Conservation (phyloP, 2,888 invertebrate genomes). For the Lydus trimaculatus region DNA sequence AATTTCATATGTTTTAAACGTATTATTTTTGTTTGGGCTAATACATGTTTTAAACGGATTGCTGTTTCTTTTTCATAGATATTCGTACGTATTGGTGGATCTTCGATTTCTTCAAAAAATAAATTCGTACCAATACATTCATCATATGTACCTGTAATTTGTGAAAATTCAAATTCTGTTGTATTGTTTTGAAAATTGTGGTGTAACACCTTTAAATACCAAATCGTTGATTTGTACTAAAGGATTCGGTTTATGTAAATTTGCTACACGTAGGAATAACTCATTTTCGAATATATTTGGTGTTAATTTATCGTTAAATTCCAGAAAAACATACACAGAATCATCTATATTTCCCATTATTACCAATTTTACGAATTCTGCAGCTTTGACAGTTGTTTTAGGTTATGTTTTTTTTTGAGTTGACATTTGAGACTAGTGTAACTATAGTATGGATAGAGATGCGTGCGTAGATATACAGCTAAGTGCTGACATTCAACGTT, state of each 20-base stretch:
- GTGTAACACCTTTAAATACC: conserved; percentile 54
- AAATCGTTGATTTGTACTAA: conserved; percentile 55
- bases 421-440: too few relatives aligned
- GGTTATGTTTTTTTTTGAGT: too few relatives aligned
- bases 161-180: too few relatives aligned
- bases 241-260: conserved; percentile 50
- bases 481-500: too few relatives aligned
- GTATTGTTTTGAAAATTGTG: neutral
- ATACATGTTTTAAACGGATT: conserved; percentile 67
- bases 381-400: too few relatives aligned
- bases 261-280: conserved; percentile 52
- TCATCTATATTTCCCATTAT: conserved; percentile 20
- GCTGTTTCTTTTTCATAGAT: conserved; percentile 60
- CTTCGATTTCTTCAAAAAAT: conserved; percentile 72
- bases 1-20: conserved; percentile 74
- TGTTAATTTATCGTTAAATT: conserved; percentile 52
- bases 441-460: too few relatives aligned
- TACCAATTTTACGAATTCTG: neutral
- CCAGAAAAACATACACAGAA: conserved; percentile 47
- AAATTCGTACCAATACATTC: conserved; percentile 75
- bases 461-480: too few relatives aligned
- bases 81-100: conserved; percentile 48
- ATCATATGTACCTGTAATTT: conserved; percentile 74
- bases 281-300: conserved; percentile 48
- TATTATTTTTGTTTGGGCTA: conserved; percentile 72